Evolutionary conservation across 2,888 invertebrate genomes (phyloP), one percentile per base, ranked within the genome.

Genomic region (Platypus cylindrus): DNA sequence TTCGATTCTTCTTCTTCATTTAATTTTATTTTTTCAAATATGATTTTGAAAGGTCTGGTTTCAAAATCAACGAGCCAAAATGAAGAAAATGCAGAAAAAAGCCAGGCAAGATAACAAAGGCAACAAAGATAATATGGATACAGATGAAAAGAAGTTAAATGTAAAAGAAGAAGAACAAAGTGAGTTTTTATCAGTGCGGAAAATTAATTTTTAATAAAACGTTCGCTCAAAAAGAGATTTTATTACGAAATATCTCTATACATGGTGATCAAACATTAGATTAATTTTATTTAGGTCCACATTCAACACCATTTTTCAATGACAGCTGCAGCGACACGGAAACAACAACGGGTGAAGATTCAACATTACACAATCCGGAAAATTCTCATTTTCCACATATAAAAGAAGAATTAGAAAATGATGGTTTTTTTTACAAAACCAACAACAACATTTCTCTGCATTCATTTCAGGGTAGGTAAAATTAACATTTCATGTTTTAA

Each of bases 71-170:
- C 63, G 74, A 22, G 74, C 73, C 11, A 73, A 73, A 59, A 71
- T 74, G 59, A 74, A 74, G 58, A 74, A 74, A 52, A 74, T 73
- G 45, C 73, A 73, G 52, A 74, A 74, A 62, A 74, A 74, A 50
- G 71, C 71, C 5, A 65, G 70, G 40, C 65, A 68, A 49, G 73
- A 73, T 43, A 64, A 64, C 36, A 64, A 63, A 53, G 67, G 63
- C 7, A 59, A 61, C 44, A 68, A 68, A 45, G 69, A 70, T 26
- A 5, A 9, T 24, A 14, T 17, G 12, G 58, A 58, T 37, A 50
- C 47, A 28, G 62, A 63, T 35, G 64, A 63, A 36, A 71, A 70
- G 53, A 67, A 69, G 47, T 48, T 63, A n/a, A 69, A 64, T 52
- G 66, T 71, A 37, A 72, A 73, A 50, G 71, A 66, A 45, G 65